Evolutionary conservation across 2,113 vertebrate species (phyloP).

Genomic region (Bungarus multicinctus): DNA sequence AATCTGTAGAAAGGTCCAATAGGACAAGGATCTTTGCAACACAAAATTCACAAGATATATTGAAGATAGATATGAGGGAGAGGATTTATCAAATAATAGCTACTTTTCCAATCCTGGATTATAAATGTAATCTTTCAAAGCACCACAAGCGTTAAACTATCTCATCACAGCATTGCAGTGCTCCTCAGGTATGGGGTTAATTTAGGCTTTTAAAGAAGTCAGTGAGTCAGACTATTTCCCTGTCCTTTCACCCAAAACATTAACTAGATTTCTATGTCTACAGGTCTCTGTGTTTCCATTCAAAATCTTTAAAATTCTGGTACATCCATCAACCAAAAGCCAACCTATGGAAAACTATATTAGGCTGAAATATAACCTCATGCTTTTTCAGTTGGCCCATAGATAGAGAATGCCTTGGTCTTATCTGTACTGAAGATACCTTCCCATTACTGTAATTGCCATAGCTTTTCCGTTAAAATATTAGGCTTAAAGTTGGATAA

Average conservation of each 20-base stretch:
- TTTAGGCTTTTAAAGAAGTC: neutral
- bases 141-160: neutral
- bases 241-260: neutral
- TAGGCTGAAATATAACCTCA: neutral
- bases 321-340: neutral
- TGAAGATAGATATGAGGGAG: neutral
- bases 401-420: neutral
- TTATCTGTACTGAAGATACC: neutral
- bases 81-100: slow-evolving; percentile 16
- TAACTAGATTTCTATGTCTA: neutral
- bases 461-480: neutral
- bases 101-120: neutral
- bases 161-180: neutral
- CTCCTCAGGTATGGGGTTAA: neutral
- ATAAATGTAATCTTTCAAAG: slow-evolving; percentile 5
- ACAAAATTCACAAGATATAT: neutral
- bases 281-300: neutral
- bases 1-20: neutral
- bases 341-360: neutral
- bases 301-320: neutral
- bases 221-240: neutral
- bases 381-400: neutral
- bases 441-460: neutral
- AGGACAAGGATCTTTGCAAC: neutral
- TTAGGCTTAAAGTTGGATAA: neutral